phyloP scores from a whole-genome alignment of 2,888 invertebrate species.

The Eupithecia subfuscata region DNA sequence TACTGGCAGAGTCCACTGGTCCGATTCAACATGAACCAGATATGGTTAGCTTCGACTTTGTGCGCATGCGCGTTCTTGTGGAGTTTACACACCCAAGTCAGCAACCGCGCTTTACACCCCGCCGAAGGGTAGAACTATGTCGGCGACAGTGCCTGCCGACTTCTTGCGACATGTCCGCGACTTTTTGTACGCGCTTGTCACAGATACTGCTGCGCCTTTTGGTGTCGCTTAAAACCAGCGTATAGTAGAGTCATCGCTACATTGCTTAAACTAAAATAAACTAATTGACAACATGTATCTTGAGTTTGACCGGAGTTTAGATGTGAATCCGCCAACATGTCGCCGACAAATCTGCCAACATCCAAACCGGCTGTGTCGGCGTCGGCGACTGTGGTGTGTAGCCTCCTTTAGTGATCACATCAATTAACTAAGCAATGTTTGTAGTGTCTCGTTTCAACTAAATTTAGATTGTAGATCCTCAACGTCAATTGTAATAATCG shows the following conservation, averaged over 20 bases:
- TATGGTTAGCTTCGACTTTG: not conserved
- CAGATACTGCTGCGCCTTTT: no score
- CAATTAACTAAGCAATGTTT: not conserved
- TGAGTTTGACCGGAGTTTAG: no score
- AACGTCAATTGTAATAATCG: not conserved
- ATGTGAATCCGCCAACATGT: not conserved
- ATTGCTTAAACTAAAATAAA: no score
- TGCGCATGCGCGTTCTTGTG: not conserved
- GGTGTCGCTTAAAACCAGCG: no score
- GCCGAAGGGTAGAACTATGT: not conserved
- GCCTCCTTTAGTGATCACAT: not conserved
- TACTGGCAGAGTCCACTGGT: conserved; percentile 6
- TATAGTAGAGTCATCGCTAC: no score
- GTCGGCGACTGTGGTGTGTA: not conserved
- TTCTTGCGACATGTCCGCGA: not conserved
- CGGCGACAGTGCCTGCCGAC: not conserved
- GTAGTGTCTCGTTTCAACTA: not conserved
- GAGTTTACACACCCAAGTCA: not conserved
- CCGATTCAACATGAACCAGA: not conserved
- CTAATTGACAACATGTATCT: no score
- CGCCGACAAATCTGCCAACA: not conserved
- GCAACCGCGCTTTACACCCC: not conserved
- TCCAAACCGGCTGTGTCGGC: not conserved
- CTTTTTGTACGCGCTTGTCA: no score
- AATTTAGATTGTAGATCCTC: conserved; percentile 3